A percentile compares a stretch with the other conserved stretches of the same genome.
phyloP scores from a whole-genome alignment of 2,797 vertebrate genomes.

The Helarctos malayanus region DNA sequence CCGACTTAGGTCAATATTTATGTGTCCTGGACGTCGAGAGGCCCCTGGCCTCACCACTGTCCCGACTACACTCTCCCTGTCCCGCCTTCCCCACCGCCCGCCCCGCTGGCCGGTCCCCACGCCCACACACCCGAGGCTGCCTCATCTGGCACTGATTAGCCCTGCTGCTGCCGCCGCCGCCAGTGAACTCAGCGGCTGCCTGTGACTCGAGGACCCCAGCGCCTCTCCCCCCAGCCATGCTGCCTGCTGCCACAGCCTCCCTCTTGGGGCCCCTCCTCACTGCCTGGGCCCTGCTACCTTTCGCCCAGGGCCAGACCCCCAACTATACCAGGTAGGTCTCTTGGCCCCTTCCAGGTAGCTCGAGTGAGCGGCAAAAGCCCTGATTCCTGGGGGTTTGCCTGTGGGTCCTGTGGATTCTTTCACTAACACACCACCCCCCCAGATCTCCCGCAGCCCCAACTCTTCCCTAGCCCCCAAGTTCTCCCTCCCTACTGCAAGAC shows the following conservation, averaged over 20 bases:
- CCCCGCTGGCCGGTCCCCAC: constrained; percentile 81
- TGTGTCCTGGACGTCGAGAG: constrained; percentile 69
- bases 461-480: background rate
- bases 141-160: constrained; percentile 81
- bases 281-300: constrained; percentile 78
- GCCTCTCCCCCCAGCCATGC: constrained; percentile 70
- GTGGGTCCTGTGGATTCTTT: background rate
- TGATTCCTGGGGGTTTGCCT: background rate
- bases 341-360: constrained; percentile 27
- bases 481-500: constrained; percentile 1
- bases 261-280: constrained; percentile 78
- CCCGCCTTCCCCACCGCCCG: constrained; percentile 78
- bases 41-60: constrained; percentile 74
- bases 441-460: background rate
- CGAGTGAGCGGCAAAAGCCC: background rate
- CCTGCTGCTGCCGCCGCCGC: background rate
- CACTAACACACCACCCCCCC: background rate
- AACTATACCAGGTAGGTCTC: constrained; percentile 84
- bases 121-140: constrained; percentile 77
- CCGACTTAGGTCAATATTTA: constrained; percentile 52
- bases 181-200: constrained; percentile 67
- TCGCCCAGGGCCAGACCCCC: constrained; percentile 78
- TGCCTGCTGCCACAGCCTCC: constrained; percentile 68
- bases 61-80: constrained; percentile 72
- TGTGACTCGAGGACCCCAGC: constrained; percentile 66